Percentiles rank a stretch among this genome's conserved stretches.
phyloP scores from a whole-genome alignment of 1,140 invertebrate species.

The Brachionus manjavacas region DNA sequence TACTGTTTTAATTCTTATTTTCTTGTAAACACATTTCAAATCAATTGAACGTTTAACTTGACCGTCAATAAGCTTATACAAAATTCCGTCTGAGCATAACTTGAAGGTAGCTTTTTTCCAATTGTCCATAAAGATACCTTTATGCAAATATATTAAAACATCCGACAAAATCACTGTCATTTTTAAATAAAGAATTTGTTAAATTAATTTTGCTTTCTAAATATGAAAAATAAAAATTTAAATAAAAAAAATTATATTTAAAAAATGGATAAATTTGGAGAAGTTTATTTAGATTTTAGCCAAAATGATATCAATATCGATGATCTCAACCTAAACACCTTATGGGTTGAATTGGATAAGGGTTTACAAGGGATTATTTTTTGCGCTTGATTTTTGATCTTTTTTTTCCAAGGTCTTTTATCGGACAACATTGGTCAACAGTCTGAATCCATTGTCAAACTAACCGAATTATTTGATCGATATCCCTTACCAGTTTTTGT shows the following conservation, averaged over 20 bases:
- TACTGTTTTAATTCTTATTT: neutral
- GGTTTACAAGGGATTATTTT: neutral
- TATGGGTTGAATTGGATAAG: slow-evolving; percentile 41
- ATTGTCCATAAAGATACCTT: slow-evolving; percentile 3
- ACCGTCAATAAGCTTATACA: neutral
- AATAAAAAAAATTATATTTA: neutral
- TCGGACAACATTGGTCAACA: slow-evolving; percentile 39
- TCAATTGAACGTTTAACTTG: slow-evolving; percentile 3
- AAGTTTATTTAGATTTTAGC: slow-evolving; percentile 39
- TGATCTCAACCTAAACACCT: slow-evolving; percentile 21
- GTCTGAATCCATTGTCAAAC: slow-evolving; percentile 33
- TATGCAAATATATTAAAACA: neutral
- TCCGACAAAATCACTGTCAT: neutral
- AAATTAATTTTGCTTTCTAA: neutral
- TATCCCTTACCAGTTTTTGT: slow-evolving; percentile 39
- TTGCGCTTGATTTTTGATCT: neutral
- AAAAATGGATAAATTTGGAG: slow-evolving; percentile 40
- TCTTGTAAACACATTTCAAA: neutral
- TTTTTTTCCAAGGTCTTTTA: slow-evolving; percentile 5
- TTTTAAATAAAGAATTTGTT: neutral
- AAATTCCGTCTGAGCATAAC: neutral
- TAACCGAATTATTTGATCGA: slow-evolving; percentile 26
- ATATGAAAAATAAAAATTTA: neutral
- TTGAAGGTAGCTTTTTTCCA: slow-evolving; percentile 17
- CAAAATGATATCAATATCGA: slow-evolving; percentile 33